A percentile compares a stretch with the other conserved stretches of the same genome.
Evolutionary conservation across 2,113 vertebrate species (phyloP).

Genomic region (Dasyornis broadbenti): DNA sequence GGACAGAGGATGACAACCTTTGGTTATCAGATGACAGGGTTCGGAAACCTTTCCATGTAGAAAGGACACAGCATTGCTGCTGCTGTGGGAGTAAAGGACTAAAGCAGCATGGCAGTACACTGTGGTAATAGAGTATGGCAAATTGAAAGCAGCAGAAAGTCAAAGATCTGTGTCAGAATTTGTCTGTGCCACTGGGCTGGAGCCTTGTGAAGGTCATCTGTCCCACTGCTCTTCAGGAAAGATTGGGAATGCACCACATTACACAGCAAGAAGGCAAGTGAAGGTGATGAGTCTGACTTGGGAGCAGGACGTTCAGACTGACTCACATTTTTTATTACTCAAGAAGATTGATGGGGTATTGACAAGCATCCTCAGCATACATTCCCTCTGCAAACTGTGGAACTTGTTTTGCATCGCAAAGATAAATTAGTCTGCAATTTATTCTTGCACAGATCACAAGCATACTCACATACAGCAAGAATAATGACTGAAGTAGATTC

Average conservation of each 20-base stretch:
- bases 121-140: neutral
- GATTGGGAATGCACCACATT: neutral
- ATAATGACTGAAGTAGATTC: neutral
- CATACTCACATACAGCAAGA: neutral
- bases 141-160: neutral
- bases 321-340: neutral
- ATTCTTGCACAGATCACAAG: neutral
- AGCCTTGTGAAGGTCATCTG: neutral
- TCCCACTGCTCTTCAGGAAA: neutral
- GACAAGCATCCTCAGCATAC: neutral
- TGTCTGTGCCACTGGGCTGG: neutral
- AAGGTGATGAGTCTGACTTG: neutral
- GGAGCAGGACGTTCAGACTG: neutral
- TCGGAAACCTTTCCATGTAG: neutral
- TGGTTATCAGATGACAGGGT: neutral
- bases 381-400: neutral
- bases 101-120: neutral
- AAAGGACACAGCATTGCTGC: neutral
- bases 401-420: neutral
- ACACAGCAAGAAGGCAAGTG: neutral
- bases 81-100: neutral
- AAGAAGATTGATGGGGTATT: neutral
- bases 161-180: neutral
- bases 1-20: neutral
- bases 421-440: neutral